Conservation (phyloP, 2,888 invertebrate genomes). For the Sycophila texana region DNA sequence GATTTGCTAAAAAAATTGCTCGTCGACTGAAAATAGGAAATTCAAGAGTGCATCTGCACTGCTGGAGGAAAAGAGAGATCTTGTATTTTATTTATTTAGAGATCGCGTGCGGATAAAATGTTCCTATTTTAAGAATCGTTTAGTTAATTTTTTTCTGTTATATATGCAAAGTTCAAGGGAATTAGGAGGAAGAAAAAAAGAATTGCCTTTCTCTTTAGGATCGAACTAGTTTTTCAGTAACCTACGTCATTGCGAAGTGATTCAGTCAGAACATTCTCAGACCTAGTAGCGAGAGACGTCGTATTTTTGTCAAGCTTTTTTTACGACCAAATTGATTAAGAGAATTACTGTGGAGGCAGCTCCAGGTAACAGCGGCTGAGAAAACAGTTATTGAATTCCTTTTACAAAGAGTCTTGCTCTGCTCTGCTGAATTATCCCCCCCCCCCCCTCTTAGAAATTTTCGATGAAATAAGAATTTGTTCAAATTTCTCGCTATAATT, state of each 20-base stretch:
- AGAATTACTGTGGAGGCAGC: slow-evolving; percentile 37
- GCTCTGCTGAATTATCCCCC: background rate
- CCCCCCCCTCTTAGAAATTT: background rate
- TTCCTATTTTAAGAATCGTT: too few species aligned
- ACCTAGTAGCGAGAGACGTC: slow-evolving; percentile 14
- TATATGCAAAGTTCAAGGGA: slow-evolving; percentile 11
- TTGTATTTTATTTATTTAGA: too few species aligned
- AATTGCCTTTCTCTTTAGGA: slow-evolving; percentile 2
- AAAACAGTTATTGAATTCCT: slow-evolving; percentile 43
- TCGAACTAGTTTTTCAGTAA: slow-evolving; percentile 45
- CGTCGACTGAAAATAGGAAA: too few species aligned
- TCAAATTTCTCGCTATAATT: background rate
- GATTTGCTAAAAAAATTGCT: too few species aligned
- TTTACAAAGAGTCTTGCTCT: background rate
- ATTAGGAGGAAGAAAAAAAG: background rate
- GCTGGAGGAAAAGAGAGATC: too few species aligned
- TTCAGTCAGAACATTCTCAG: slow-evolving; percentile 45
- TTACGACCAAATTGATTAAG: slow-evolving; percentile 45
- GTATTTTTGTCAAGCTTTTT: slow-evolving; percentile 38
- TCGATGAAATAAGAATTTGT: background rate
- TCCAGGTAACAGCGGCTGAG: slow-evolving; percentile 30
- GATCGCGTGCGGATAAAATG: too few species aligned
- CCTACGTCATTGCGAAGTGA: slow-evolving; percentile 33
- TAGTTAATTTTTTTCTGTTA: too few species aligned
- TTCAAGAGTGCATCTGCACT: too few species aligned